phyloP scores from a whole-genome alignment of 1,140 invertebrate species.

The Drosophila tsacasi region DNA sequence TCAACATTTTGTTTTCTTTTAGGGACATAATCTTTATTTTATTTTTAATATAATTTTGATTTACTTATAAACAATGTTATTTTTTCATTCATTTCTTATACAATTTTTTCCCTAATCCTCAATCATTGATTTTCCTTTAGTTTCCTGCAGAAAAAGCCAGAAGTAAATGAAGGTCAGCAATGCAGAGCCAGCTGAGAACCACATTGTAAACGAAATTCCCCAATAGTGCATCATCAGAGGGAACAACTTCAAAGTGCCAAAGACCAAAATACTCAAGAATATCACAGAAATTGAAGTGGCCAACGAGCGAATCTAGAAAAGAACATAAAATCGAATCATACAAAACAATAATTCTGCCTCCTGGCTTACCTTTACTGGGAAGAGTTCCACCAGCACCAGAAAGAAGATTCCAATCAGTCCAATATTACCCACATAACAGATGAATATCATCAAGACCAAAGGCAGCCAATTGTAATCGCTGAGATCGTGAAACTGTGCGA shows the following conservation, averaged over 20 bases:
- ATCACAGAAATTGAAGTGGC: constrained; percentile 69
- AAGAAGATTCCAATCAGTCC: constrained; percentile 77
- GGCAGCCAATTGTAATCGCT: constrained; percentile 72
- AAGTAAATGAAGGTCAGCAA: constrained; percentile 71
- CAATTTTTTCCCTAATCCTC: constrained; percentile 26
- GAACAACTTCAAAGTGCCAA: constrained; percentile 64
- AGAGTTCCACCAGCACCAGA: constrained; percentile 73
- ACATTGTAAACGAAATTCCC: constrained; percentile 68
- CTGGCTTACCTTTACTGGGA: constrained; percentile 73
- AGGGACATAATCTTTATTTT: too few species aligned
- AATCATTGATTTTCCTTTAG: constrained; percentile 87
- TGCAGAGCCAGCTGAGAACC: constrained; percentile 55
- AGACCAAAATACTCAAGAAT: constrained; percentile 58
- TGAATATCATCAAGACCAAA: constrained; percentile 60
- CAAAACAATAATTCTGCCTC: not conserved
- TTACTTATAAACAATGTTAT: too few species aligned
- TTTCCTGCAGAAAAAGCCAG: constrained; percentile 88
- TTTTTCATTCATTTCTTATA: too few species aligned
- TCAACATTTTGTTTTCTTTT: too few species aligned
- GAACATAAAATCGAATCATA: rapidly evolving
- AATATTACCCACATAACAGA: constrained; percentile 68
- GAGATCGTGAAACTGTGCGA: constrained; percentile 39
- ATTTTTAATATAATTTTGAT: too few species aligned
- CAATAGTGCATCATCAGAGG: constrained; percentile 57
- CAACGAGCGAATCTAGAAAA: constrained; percentile 64